Evolutionary conservation across 35 echinoderm and acorn worm species (phyloP).

Genomic region (Ophiothrix spiculata): DNA sequence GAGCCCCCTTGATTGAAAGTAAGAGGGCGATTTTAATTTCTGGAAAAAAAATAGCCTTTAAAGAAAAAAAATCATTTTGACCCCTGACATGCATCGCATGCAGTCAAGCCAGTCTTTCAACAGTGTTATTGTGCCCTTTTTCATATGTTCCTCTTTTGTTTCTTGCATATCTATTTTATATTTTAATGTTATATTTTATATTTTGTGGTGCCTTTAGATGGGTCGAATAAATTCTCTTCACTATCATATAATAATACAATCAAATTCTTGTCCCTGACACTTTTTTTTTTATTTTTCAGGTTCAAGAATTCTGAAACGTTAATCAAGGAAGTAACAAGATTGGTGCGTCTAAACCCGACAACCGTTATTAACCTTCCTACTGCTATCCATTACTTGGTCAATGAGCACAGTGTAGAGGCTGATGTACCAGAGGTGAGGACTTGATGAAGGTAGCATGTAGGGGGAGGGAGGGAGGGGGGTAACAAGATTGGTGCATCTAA

Average conservation of each 20-base stretch:
- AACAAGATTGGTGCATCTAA: no score
- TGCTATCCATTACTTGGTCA: constrained; percentile 87
- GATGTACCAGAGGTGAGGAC: constrained; percentile 98
- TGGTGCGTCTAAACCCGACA: constrained; percentile 77
- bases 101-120: not conserved
- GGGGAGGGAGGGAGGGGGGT: no score
- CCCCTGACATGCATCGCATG: not conserved
- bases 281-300: constrained; percentile 32
- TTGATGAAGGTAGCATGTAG: no score
- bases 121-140: not conserved
- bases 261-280: no score
- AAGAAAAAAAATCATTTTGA: not conserved
- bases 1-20: no score
- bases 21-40: no score
- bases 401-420: constrained; percentile 79
- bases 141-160: not conserved
- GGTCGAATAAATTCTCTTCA: no score
- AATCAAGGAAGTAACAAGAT: constrained; percentile 83
- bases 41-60: no score
- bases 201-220: no score
- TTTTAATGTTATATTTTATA: no score
- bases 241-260: no score
- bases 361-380: constrained; percentile 60
- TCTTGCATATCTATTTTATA: not conserved
- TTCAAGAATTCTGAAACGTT: constrained; percentile 81